phyloP scores from a whole-genome alignment of 2,113 vertebrate genomes.

The Sebastes fasciatus region DNA sequence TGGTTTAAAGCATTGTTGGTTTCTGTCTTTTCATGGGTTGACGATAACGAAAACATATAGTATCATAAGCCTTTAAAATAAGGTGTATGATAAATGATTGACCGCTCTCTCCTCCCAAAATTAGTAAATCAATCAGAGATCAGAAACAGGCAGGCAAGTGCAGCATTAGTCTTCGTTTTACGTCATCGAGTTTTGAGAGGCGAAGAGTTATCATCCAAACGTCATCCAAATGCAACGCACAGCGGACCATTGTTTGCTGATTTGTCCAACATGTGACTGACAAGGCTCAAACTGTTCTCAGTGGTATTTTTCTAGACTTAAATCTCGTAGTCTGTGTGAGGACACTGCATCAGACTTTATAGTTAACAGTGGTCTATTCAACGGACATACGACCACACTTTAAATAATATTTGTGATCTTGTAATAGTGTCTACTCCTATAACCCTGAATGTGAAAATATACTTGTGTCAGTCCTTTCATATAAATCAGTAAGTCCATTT shows the following conservation, averaged over 20 bases:
- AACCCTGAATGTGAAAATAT: background rate
- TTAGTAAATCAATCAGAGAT: constrained; percentile 19
- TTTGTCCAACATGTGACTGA: constrained; percentile 7
- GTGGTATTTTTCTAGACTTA: background rate
- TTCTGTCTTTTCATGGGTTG: background rate
- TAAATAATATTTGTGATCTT: constrained; percentile 22
- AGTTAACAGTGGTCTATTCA: constrained; percentile 21
- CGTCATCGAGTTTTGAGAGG: constrained; percentile 10
- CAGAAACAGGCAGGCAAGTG: background rate
- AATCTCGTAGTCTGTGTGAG: constrained; percentile 6
- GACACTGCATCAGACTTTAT: constrained; percentile 10
- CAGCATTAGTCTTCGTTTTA: constrained; percentile 2
- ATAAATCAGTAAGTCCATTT: background rate
- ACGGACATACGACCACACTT: constrained; percentile 27
- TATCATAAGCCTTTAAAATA: background rate
- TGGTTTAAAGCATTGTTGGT: background rate
- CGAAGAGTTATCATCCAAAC: constrained; percentile 12
- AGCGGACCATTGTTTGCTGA: constrained; percentile 24
- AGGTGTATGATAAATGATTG: background rate
- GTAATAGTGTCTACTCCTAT: background rate
- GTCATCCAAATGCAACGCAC: constrained; percentile 47
- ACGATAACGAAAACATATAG: background rate
- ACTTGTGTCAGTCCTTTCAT: background rate
- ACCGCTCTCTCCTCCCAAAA: background rate
- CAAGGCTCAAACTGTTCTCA: constrained; percentile 34